Base-by-base conservation (phyloP, 2,888 invertebrate genomes). In the Leptopilina myrica region DNA sequence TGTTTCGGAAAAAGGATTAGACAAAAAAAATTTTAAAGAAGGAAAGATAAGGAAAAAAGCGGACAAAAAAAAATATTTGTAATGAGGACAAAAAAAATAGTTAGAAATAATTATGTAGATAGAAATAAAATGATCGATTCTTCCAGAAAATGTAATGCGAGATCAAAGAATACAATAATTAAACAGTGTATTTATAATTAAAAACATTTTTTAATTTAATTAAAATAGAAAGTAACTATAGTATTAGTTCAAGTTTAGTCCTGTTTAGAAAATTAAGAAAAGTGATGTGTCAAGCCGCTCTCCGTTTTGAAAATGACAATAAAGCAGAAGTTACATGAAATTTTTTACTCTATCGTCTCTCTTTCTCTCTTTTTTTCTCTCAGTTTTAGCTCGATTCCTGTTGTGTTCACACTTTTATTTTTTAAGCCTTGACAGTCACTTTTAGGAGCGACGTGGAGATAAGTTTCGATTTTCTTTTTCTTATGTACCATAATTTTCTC, bases 391-490 rank as follows among this genome's bases (percentile, higher is more conserved):
- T 59, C 56, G 40, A 73, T 33, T 56, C 33, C 33, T 33, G 40
- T 73, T 59, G 26, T 73, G 56, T 64, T 81, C 80, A 81, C 73
- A 82, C 79, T 82, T 66, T 78, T 82, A 66, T 76, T 83, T 76
- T 83, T 81, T 78, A 82, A 84, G 82, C 80, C 76, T 86, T 84
- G 83, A 84, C 84, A 84, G 79, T 86, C 83, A 79, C 82, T 85
- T 49, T 49, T 85, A 86, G 86, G 86, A 88, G 82, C 85, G 83
- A 84, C 84, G 82, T 85, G 81, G 89, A 89, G 88, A 89, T 89
- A 89, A 89, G 88, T 89, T 87, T 83, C 83, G 80, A 77, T 76
- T 78, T 81, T 69, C 78, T 78, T 78, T 64, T 79, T 65, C 73
- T 77, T 79, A 69, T 76, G 4, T 12, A 49, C 12, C 76, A 76